Percentiles rank a stretch among this genome's conserved stretches.
Conservation (phyloP, 2,113 vertebrate species). For the Tretioscincus oriximinensis region DNA sequence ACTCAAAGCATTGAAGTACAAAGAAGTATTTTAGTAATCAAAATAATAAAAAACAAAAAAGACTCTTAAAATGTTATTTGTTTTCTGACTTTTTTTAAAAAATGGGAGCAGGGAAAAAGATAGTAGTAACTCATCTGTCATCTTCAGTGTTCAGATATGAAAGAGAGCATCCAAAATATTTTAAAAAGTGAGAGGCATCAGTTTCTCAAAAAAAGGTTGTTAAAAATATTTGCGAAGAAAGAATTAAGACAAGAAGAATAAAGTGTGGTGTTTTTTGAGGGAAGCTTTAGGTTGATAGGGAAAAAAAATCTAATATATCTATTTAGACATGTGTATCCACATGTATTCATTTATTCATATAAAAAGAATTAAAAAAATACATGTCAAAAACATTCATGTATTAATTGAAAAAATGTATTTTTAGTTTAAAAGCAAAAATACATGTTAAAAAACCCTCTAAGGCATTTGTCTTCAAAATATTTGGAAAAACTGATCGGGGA, state of each 20-base stretch:
- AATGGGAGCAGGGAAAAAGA: conserved; percentile 63
- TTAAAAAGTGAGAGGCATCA: conserved; percentile 64
- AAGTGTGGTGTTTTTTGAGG: conserved; percentile 10
- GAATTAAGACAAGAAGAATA: conserved; percentile 48
- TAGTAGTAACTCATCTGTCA: conserved; percentile 63
- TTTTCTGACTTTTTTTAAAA: conserved; percentile 28
- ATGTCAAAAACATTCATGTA: conserved; percentile 37
- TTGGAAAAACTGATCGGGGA: conserved; percentile 39
- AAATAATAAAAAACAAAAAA: conserved; percentile 71
- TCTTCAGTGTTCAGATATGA: conserved; percentile 66
- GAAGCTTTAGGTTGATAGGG: neutral
- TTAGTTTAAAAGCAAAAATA: conserved; percentile 36
- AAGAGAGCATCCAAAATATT: conserved; percentile 62
- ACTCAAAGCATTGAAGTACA: conserved; percentile 88
- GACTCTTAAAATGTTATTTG: conserved; percentile 56
- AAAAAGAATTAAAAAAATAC: conserved; percentile 24
- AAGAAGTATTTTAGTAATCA: conserved; percentile 72
- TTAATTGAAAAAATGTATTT: conserved; percentile 37
- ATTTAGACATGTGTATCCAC: neutral
- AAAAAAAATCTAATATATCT: conserved; percentile 27
- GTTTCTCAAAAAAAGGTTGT: conserved; percentile 59
- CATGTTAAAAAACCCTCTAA: conserved; percentile 30
- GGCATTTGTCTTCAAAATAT: conserved; percentile 53
- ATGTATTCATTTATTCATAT: too few relatives aligned
- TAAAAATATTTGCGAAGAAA: conserved; percentile 52